These are phyloP conservation scores for Pegoplata infirma DNA, from an alignment of 2,888 invertebrate genomes.

Conservation along the genomic window DNA sequence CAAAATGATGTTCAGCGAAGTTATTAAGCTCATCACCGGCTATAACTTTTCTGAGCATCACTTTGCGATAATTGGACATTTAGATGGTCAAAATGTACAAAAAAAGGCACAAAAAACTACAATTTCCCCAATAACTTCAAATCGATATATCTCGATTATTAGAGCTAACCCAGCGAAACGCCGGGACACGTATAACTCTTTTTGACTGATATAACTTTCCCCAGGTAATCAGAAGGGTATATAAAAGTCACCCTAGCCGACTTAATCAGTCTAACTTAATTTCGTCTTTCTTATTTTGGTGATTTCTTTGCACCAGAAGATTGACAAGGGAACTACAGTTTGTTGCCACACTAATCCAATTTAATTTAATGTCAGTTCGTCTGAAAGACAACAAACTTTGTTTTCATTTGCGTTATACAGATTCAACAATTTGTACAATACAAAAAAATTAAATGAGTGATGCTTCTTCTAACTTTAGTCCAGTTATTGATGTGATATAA, in stretches of 20 bases:
- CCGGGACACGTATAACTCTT: no score
- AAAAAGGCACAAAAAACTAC: no score
- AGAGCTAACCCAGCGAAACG: no score
- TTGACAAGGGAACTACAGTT: constrained; percentile 74
- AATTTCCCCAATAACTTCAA: no score
- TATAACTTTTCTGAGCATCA: no score
- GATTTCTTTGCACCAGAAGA: constrained; percentile 64
- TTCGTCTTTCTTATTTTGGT: constrained; percentile 3
- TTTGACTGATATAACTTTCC: no score
- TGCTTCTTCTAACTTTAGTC: constrained; percentile 50
- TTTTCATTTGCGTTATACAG: constrained; percentile 9
- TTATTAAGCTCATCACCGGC: no score
- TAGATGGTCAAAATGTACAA: no score
- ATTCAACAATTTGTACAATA: background rate
- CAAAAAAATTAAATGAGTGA: constrained; percentile 37
- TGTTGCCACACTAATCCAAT: constrained; percentile 73
- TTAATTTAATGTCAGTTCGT: constrained; percentile 77
- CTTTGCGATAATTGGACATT: no score
- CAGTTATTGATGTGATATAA: constrained; percentile 53
- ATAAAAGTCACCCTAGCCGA: background rate
- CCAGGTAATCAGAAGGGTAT: no score
- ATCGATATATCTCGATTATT: no score
- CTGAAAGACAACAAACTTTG: constrained; percentile 67
- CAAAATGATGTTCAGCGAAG: no score
- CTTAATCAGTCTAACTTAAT: background rate